Percentiles rank a stretch among this genome's conserved stretches.
Conservation (phyloP, 2,797 vertebrate genomes). For the Neosilurus mollespiculum region DNA sequence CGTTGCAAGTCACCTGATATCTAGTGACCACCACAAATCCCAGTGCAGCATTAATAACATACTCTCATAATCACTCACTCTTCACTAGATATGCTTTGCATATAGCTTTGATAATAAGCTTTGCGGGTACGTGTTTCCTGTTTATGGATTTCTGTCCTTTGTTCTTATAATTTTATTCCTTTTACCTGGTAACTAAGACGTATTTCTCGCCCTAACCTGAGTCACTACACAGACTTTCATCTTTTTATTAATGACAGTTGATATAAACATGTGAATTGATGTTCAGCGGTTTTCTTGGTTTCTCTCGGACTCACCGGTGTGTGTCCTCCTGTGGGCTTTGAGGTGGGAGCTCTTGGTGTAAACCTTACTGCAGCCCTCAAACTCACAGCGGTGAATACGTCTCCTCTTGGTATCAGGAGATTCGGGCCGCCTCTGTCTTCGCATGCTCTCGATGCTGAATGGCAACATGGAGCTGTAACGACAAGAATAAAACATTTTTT, state of each 20-base stretch:
- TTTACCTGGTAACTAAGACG: background rate
- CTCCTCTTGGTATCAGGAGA: conserved; percentile 85
- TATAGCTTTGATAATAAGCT: background rate
- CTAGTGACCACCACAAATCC: too few species aligned
- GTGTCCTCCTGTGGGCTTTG: conserved; percentile 85
- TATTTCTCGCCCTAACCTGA: background rate
- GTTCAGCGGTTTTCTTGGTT: background rate
- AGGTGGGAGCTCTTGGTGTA: conserved; percentile 88
- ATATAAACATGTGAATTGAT: background rate
- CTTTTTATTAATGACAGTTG: background rate
- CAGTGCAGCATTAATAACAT: background rate
- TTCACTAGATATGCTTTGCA: background rate
- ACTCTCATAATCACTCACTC: background rate
- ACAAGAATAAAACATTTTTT: background rate
- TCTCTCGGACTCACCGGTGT: conserved; percentile 72
- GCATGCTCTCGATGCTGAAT: conserved; percentile 86
- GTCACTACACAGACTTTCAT: background rate
- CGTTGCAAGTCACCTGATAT: too few species aligned
- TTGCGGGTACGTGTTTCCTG: too few species aligned
- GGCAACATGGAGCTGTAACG: conserved; percentile 80
- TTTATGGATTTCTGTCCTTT: background rate
- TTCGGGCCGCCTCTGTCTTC: conserved; percentile 81
- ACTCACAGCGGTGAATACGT: conserved; percentile 87
- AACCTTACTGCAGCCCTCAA: conserved; percentile 87
- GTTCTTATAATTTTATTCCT: background rate